phyloP scores from a whole-genome alignment of 1,140 invertebrate genomes.

The Drosophila ficusphila region DNA sequence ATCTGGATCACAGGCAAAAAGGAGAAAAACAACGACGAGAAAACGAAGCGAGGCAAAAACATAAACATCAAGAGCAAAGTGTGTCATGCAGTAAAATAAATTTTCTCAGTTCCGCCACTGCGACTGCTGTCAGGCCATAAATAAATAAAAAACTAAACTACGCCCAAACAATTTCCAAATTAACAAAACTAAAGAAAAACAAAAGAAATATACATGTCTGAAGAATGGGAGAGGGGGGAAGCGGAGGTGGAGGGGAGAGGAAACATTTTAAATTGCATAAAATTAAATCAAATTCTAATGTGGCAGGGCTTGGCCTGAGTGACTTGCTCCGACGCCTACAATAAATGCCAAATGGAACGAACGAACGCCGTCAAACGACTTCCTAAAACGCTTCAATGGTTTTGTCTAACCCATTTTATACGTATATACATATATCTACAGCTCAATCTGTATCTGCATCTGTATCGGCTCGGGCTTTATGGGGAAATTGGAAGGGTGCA shows the following conservation, averaged over 20 bases:
- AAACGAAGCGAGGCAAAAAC: slow-evolving; percentile 20
- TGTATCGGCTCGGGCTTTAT: slow-evolving; percentile 3
- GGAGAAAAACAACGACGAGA: background rate
- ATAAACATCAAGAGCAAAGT: slow-evolving; percentile 58
- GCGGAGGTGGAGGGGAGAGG: background rate
- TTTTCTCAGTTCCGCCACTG: slow-evolving; percentile 52
- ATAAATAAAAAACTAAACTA: slow-evolving; percentile 58
- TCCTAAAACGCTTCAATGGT: slow-evolving; percentile 82
- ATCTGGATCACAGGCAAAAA: slow-evolving; percentile 35
- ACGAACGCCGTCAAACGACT: slow-evolving; percentile 60
- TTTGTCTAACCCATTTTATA: slow-evolving; percentile 70
- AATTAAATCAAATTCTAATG: slow-evolving; percentile 82
- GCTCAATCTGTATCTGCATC: slow-evolving; percentile 5
- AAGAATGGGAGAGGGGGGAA: background rate
- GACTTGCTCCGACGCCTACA: slow-evolving; percentile 69
- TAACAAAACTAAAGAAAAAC: slow-evolving; percentile 50
- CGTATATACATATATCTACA: slow-evolving; percentile 7
- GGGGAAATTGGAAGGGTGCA: slow-evolving; percentile 4
- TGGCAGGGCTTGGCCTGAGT: slow-evolving; percentile 54
- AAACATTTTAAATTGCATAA: slow-evolving; percentile 77
- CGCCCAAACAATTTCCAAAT: slow-evolving; percentile 78
- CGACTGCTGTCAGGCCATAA: slow-evolving; percentile 70
- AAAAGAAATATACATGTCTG: slow-evolving; percentile 43
- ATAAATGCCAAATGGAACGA: slow-evolving; percentile 46
- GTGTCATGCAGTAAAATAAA: slow-evolving; percentile 73